Evolutionary conservation across 2,797 vertebrate genomes (phyloP), one percentile per base, ranked within the genome.

Genomic region (Microctenopoma steveboyesi): DNA sequence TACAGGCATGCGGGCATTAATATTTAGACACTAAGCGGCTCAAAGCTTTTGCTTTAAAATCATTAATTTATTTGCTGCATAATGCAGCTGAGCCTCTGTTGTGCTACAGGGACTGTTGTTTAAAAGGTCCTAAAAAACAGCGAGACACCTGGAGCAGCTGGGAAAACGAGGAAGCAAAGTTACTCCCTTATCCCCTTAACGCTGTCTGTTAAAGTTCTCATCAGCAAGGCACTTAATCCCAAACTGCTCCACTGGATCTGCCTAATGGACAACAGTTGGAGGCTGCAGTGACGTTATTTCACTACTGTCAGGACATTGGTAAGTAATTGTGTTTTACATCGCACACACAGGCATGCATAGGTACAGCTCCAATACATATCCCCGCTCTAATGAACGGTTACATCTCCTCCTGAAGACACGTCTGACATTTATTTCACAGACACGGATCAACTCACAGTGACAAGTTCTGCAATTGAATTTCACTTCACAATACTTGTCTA

Each of bases 1-100:
- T 78, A 57, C 54, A 71, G 72, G 62, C 74, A 78, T 74, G 69
- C 49, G 42, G 57, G 28, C 50, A 85, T 89, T 87, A 84, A 82
- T 87, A 90, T 85, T 89, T 79, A 87, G 65, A 72, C 5, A 22
- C 60, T 33, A 35, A 54, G 76, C 27, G 64, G 53, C 83, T 82
- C 59, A 55, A 48, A 68, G 69, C 45, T 16, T 74, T 76, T 64
- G n/a, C 54, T 57, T 65, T 64, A 72, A 85, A 83, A 79, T 78
- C 42, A 69, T 78, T 78, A 56, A 79, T 78, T 80, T 59, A 74
- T 85, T 64, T 74, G 55, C 39, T 64, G 68, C 47, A 72, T 71
- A 51, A 78, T 74, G 56, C 67, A 33, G 66, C 71, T 33, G 69
- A 61, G 51, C 49, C 30, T 3, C 50, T 7, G 39, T 14, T 15